Evolutionary conservation across 2,113 vertebrate genomes (phyloP), one percentile per base, ranked within the genome.

Genomic region (Aleadryas rufinucha): DNA sequence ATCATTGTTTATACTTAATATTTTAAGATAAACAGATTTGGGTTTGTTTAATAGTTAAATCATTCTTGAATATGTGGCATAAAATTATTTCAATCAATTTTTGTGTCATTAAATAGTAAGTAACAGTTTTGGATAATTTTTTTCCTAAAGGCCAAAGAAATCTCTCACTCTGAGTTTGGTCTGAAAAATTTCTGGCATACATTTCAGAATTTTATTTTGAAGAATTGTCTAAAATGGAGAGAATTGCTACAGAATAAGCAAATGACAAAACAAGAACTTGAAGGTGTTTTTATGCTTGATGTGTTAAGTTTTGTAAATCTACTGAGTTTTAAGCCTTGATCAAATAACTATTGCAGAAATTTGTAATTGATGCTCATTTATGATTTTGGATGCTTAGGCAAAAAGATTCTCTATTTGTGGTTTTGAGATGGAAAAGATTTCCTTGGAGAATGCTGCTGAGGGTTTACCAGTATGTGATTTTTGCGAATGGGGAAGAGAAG

Each of bases 361-460:
- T 53, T 7, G 11, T 6, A 33, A 6, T 21, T 65, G 64, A 53
- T 86, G 22, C 7, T 81, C 8, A 27, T 56, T 71, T 75, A 27
- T 53, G n/a, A 39, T 74, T 49, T 91, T 65, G 35, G 30, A 39
- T 0, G 1, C 19, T 59, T 50, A 50, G 22, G 37, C 24, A 56
- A 35, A 85, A 84, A 47, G 5, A 19, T 60, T 47, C 28, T 84
- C 16, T 37, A 1, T 33, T 79, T 0, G 0, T 86, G 5, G 3
- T 27, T 91, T 57, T 78, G 26, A 66, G 64, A 37, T 57, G 24
- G 27, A 49, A 80, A 74, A 41, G 16, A 52, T 81, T 76, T 81
- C 44, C 7, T 61, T 87, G 37, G 26, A 70, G 17, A 37, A 18
- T 65, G 22, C 37, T 81, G n/a, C 20, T 53, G 41, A 59, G 9